Percentiles rank a stretch among this genome's conserved stretches.
phyloP scores from a whole-genome alignment of 1,140 invertebrate species.

The Drosophila oshimai region DNA sequence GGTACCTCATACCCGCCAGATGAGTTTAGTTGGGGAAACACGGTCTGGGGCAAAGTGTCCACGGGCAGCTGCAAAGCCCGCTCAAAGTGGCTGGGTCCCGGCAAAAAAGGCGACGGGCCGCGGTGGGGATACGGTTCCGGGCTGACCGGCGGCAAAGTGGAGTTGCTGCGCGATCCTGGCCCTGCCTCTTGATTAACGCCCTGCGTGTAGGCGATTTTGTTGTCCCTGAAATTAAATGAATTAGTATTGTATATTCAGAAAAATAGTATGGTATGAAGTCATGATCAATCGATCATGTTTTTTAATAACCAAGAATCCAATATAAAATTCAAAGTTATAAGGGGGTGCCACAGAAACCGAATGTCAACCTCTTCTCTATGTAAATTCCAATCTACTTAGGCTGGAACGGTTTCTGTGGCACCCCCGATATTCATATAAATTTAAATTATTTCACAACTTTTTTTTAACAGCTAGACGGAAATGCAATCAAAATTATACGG shows the following conservation, averaged over 20 bases:
- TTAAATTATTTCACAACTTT: no score
- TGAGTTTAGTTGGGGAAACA: constrained; percentile 81
- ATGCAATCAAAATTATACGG: no score
- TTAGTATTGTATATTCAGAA: neutral
- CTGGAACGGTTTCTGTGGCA: no score
- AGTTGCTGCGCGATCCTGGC: constrained; percentile 44
- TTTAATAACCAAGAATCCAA: no score
- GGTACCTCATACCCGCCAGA: constrained; percentile 74
- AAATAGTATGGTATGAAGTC: no score
- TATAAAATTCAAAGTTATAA: no score
- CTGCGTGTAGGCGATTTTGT: constrained; percentile 80
- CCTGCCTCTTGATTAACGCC: constrained; percentile 60
- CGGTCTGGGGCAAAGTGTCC: constrained; percentile 81
- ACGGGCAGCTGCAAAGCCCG: constrained; percentile 74
- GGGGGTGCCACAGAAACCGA: no score
- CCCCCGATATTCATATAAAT: no score
- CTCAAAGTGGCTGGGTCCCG: constrained; percentile 77
- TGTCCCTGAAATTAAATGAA: constrained; percentile 52
- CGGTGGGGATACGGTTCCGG: constrained; percentile 64
- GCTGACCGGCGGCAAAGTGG: constrained; percentile 62
- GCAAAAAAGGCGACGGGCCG: constrained; percentile 78
- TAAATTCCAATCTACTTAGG: no score
- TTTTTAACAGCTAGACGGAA: no score
- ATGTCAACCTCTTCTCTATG: no score
- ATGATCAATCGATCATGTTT: no score